A percentile compares a stretch with the other conserved stretches of the same genome.
Conservation (phyloP, 2,888 invertebrate species). For the Steinernema carpocapsae region DNA sequence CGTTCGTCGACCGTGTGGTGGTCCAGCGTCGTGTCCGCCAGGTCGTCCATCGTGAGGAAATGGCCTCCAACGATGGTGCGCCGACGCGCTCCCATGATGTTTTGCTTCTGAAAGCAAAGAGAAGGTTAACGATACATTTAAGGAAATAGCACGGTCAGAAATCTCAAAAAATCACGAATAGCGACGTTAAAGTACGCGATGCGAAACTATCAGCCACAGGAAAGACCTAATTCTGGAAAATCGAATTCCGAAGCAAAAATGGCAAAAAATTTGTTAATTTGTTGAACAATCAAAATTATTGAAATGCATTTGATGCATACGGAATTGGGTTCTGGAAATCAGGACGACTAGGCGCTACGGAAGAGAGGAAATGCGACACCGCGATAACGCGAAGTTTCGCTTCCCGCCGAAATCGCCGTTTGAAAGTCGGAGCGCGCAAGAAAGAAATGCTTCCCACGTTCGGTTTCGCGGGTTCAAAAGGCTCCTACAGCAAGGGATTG, state of each 20-base stretch:
- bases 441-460: no score
- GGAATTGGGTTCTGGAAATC: background rate
- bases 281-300: no score
- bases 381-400: background rate
- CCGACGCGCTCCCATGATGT: background rate
- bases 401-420: background rate
- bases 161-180: background rate
- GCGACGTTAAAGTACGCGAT: no score
- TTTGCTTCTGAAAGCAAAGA: background rate
- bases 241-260: background rate
- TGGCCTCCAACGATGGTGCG: slow-evolving; percentile 21
- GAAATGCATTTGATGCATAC: no score
- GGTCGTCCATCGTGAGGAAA: background rate
- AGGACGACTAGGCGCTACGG: background rate
- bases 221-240: no score
- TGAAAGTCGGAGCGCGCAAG: background rate
- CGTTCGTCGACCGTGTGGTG: slow-evolving; percentile 14
- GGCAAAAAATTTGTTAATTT: no score
- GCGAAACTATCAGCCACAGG: no score
- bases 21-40: background rate
- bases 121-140: no score
- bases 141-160: no score
- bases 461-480: no score
- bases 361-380: background rate
- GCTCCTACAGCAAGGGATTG: no score